A percentile compares a stretch with the other conserved stretches of the same genome.
Evolutionary conservation across 1,140 invertebrate species (phyloP).

Genomic region (Microplitis demolitor): DNA sequence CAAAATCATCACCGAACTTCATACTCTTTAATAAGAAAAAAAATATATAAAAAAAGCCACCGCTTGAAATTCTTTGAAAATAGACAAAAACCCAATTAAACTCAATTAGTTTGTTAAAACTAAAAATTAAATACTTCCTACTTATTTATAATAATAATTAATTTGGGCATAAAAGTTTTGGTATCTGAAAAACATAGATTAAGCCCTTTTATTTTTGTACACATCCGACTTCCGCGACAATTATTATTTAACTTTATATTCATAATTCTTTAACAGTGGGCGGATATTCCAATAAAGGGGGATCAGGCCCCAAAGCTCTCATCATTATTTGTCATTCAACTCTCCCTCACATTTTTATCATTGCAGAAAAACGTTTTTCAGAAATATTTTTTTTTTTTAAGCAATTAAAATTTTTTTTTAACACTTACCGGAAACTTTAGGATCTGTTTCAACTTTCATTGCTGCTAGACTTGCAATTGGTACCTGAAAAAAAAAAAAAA

Average conservation of each 20-base stretch:
- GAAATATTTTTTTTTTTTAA: not conserved
- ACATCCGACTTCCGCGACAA: conserved; percentile 7
- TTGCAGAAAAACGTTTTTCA: not conserved
- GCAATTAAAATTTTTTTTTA: conserved; percentile 29
- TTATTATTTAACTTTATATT: too few species aligned
- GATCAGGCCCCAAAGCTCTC: conserved; percentile 42
- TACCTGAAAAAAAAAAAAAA: conserved; percentile 49
- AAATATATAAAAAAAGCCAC: too few species aligned
- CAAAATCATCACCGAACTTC: too few species aligned
- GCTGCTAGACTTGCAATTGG: conserved; percentile 58
- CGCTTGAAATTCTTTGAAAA: too few species aligned
- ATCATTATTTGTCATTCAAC: not conserved
- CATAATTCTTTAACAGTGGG: conserved; percentile 43
- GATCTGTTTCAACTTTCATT: conserved; percentile 59
- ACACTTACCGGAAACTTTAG: conserved; percentile 60
- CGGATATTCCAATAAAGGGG: conserved; percentile 63
- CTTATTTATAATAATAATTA: too few species aligned
- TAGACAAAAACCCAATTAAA: too few species aligned
- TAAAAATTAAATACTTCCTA: too few species aligned
- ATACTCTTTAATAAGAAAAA: too few species aligned
- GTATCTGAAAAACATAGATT: too few species aligned
- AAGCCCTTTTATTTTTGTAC: not conserved
- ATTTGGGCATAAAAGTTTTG: too few species aligned
- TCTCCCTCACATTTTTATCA: conserved; percentile 24
- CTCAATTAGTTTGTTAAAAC: too few species aligned